Evolutionary conservation across 92 coral and sea anemone genomes (phyloP), one percentile per base, ranked within the genome.

Genomic region (Palythoa grandis): DNA sequence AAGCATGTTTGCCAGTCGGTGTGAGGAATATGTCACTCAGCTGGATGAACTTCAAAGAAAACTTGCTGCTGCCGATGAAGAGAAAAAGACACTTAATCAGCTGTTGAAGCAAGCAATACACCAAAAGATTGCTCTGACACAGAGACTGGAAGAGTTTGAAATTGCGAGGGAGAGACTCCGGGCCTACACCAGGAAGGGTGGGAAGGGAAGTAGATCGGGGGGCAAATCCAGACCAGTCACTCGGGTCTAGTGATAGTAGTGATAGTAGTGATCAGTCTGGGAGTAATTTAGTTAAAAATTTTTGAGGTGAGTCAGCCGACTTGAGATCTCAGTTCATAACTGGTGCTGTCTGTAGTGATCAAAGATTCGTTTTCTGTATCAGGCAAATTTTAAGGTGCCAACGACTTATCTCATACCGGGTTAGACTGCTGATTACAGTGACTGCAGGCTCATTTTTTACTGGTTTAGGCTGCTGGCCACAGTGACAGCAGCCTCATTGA

Each of bases 81-180:
- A 97, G 88, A 97, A 95, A 90, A 97, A 97, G 82, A 97, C 99
- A 5, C 87, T 97, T 7, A 97, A 97, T 86, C 98, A 97, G 54
- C 84, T 97, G 14, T 90, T 97, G 39, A 93, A 95, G 77, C 98
- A 97, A 83, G 99, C 99, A 13, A 97, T 97, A 80, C 99, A 97
- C 82, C 99, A 97, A 86, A 97, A 97, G 87, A 97, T 97, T 48
- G 99, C 98, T 8, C 90, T 97, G 74, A 97, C 99, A 13, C 99
- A 97, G 84, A 95, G 99, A 85, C 93, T 97, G 3, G 99, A 97
- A 50, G 99, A 97, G 75, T 97, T 97, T 88, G 99, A 97, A 82
- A 92, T 97, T 57, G 99, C 99, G 54, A 90, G 98, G 4, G 99
- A 97, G 83, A 91, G 98, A 71, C 89, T 97, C 23, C 95, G 98